phyloP scores from a whole-genome alignment of 1,140 invertebrate genomes.

The Meloidogyne chitwoodi region DNA sequence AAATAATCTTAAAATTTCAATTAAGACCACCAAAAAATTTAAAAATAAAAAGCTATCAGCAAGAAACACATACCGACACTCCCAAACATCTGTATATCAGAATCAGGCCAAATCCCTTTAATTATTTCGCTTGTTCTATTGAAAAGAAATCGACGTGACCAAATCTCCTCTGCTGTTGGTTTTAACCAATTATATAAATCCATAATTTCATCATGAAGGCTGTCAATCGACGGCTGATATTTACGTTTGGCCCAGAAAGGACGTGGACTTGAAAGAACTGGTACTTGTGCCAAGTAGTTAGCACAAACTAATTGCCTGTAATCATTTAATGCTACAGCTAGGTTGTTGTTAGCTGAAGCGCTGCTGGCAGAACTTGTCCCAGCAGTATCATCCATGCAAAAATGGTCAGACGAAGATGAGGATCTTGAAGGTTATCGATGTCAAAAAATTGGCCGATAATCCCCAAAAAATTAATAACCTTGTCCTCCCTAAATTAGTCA shows the following conservation, averaged over 20 bases:
- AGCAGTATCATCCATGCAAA: background rate
- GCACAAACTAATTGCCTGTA: background rate
- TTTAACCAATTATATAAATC: slow-evolving; percentile 46
- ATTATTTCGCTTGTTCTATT: slow-evolving; percentile 10
- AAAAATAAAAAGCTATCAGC: too few relatives aligned
- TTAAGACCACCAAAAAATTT: too few relatives aligned
- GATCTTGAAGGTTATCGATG: background rate
- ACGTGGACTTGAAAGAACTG: background rate
- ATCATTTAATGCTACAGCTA: background rate
- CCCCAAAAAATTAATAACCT: background rate
- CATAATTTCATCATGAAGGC: slow-evolving; percentile 49
- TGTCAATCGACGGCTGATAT: slow-evolving; percentile 3
- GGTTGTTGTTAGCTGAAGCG: background rate
- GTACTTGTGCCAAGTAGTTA: background rate
- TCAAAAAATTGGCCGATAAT: background rate
- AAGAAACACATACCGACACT: slow-evolving; percentile 3
- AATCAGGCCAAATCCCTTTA: slow-evolving; percentile 4
- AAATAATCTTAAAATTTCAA: too few relatives aligned
- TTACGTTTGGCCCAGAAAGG: background rate
- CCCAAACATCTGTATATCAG: slow-evolving; percentile 10
- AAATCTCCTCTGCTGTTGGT: slow-evolving; percentile 38
- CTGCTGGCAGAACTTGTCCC: background rate
- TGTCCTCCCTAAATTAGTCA: background rate
- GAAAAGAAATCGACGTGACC: background rate
- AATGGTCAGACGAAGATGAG: background rate